A percentile compares a stretch with the other conserved stretches of the same genome.
Conservation (phyloP, 2,888 invertebrate species). For the Pristionchus maxplancki region DNA sequence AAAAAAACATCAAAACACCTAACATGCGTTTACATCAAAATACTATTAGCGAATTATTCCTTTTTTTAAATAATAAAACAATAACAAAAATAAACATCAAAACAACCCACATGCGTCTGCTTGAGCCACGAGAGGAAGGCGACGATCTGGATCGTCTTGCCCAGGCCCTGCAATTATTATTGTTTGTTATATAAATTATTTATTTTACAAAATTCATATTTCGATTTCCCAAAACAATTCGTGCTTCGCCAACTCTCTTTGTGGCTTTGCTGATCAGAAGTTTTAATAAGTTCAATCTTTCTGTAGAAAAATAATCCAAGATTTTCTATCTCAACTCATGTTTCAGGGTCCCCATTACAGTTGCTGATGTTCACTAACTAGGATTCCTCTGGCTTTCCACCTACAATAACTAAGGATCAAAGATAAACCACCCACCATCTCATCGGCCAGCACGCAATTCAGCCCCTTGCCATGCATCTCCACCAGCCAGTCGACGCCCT, state of each 20-base stretch:
- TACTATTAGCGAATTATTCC: too few relatives aligned
- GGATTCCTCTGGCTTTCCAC: too few relatives aligned
- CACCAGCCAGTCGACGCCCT: slow-evolving; percentile 72
- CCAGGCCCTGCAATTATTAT: slow-evolving; percentile 83
- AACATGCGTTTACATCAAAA: too few relatives aligned
- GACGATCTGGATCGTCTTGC: slow-evolving; percentile 95
- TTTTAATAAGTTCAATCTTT: too few relatives aligned
- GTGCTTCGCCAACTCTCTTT: too few relatives aligned
- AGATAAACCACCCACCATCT: slow-evolving; percentile 84
- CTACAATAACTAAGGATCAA: neutral
- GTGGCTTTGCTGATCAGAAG: too few relatives aligned
- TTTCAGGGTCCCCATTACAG: neutral
- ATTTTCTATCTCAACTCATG: too few relatives aligned
- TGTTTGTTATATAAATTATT: slow-evolving; percentile 59
- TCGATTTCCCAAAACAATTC: too few relatives aligned
- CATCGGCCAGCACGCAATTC: slow-evolving; percentile 95
- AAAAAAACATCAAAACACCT: too few relatives aligned
- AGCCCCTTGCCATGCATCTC: slow-evolving; percentile 79
- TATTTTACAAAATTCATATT: neutral
- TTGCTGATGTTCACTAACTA: slow-evolving; percentile 68
- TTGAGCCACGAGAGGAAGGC: slow-evolving; percentile 91
- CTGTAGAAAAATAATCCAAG: neutral
- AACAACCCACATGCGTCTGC: slow-evolving; percentile 82
- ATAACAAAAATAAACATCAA: too few relatives aligned
- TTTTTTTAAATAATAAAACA: too few relatives aligned